A percentile compares a stretch with the other conserved stretches of the same genome.
phyloP scores from a whole-genome alignment of 2,888 invertebrate genomes.

The Beris morrisii region DNA sequence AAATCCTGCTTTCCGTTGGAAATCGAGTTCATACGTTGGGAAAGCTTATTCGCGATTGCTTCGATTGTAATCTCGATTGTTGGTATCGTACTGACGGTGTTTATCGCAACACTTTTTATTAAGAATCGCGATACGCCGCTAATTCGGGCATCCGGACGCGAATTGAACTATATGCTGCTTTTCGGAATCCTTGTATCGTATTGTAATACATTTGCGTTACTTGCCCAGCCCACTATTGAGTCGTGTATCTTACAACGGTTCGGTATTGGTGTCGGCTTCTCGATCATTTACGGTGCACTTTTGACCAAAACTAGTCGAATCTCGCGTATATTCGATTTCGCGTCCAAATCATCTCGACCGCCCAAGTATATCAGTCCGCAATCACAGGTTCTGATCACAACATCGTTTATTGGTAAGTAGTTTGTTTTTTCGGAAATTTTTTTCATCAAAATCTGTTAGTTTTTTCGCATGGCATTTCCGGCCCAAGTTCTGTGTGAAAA shows the following conservation, averaged over 20 bases:
- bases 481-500: too few species aligned
- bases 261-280: constrained; percentile 67
- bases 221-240: constrained; percentile 61
- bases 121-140: constrained; percentile 68
- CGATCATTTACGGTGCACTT: constrained; percentile 66
- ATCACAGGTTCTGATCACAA: constrained; percentile 65
- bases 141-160: constrained; percentile 65
- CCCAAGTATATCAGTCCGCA: constrained; percentile 68
- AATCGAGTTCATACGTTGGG: constrained; percentile 67
- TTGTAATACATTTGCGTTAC: constrained; percentile 64
- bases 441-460: neutral
- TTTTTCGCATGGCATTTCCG: too few species aligned
- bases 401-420: constrained; percentile 56
- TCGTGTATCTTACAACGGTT: constrained; percentile 66
- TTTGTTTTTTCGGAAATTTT: constrained; percentile 41
- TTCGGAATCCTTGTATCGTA: constrained; percentile 66
- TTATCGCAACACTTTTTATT: constrained; percentile 65
- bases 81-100: constrained; percentile 64
- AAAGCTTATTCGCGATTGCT: constrained; percentile 64
- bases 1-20: constrained; percentile 65
- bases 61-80: constrained; percentile 65
- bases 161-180: constrained; percentile 65
- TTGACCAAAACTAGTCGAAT: constrained; percentile 68
- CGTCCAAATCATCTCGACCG: constrained; percentile 63
- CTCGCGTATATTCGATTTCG: constrained; percentile 66